Evolutionary conservation across 2,797 vertebrate species (phyloP).

Genomic region (Centropyge bicolor): DNA sequence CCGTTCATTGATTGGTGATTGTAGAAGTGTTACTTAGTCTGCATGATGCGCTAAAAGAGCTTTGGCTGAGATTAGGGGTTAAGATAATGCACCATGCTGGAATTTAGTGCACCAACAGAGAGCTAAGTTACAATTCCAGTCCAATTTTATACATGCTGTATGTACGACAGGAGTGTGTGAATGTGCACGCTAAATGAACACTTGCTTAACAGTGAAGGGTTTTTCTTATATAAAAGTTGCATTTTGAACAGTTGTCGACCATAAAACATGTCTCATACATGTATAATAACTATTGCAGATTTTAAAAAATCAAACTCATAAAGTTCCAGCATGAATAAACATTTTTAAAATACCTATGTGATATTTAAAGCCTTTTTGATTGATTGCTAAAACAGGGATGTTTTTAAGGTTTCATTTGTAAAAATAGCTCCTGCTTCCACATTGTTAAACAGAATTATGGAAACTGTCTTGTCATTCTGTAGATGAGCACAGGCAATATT

Average conservation of each 20-base stretch:
- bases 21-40: conserved; percentile 55
- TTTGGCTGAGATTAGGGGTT: conserved; percentile 59
- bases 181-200: background rate
- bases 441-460: background rate
- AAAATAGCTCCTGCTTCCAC: background rate
- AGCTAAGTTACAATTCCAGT: conserved; percentile 19
- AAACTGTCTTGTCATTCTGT: too few relatives aligned
- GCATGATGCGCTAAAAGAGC: conserved; percentile 42
- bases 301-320: background rate
- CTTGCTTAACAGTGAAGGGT: background rate
- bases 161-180: background rate
- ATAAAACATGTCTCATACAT: background rate
- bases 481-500: background rate
- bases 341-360: background rate
- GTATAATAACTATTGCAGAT: background rate
- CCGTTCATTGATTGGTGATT: conserved; percentile 69
- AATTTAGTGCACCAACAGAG: conserved; percentile 29
- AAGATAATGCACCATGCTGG: conserved; percentile 34
- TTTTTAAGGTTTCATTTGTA: too few relatives aligned
- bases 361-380: too few relatives aligned
- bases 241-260: background rate
- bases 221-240: background rate
- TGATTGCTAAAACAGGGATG: too few relatives aligned
- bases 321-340: background rate
- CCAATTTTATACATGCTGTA: background rate